phyloP scores from a whole-genome alignment of 37 sponge, comb jelly and placozoan species.

The Axinella damicornis region DNA sequence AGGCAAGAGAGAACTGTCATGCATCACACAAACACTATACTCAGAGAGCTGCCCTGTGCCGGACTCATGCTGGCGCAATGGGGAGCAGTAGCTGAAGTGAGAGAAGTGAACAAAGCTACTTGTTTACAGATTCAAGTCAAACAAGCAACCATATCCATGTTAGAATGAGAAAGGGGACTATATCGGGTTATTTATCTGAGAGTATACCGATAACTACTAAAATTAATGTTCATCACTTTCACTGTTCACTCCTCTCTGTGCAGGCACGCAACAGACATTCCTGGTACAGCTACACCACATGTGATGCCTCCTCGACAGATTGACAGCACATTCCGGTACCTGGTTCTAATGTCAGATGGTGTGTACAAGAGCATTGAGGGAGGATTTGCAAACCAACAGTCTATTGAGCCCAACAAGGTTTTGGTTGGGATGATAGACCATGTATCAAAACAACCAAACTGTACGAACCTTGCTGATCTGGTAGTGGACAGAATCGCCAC shows the following conservation, averaged over 20 bases:
- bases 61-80: no score
- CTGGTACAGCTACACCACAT: slow-evolving; percentile 69
- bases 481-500: slow-evolving; percentile 50
- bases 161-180: no score
- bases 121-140: no score
- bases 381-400: neutral
- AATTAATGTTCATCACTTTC: neutral
- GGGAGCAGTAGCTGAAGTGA: no score
- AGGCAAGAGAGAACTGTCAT: no score
- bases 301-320: slow-evolving; percentile 14
- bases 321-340: slow-evolving; percentile 45
- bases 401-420: slow-evolving; percentile 38
- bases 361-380: slow-evolving; percentile 86
- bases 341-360: slow-evolving; percentile 90
- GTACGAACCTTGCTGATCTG: slow-evolving; percentile 24
- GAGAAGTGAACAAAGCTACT: no score
- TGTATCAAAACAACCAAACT: neutral
- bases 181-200: no score
- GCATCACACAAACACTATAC: no score
- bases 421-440: slow-evolving; percentile 36
- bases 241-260: neutral
- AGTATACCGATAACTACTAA: no score
- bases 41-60: no score
- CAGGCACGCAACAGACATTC: slow-evolving; percentile 58
- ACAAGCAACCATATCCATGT: no score